phyloP scores from a whole-genome alignment of 2,797 vertebrate species.

The Pteronotus mesoamericanus region DNA sequence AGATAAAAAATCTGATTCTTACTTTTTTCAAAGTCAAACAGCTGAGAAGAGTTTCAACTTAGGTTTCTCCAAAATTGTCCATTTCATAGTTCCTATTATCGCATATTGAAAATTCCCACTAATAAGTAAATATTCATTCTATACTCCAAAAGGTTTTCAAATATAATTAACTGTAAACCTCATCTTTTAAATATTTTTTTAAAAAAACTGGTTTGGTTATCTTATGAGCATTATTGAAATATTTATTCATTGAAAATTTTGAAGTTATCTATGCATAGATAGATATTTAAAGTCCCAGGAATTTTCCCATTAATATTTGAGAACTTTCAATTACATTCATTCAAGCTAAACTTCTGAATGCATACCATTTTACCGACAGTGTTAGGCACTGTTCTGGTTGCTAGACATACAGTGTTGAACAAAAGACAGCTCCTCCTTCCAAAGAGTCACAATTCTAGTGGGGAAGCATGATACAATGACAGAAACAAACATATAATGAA shows the following conservation, averaged over 20 bases:
- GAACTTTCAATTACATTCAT: not conserved
- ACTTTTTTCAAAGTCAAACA: not conserved
- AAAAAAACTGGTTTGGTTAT: not conserved
- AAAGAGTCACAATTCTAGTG: not conserved
- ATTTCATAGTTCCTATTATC: not conserved
- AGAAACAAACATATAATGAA: not conserved
- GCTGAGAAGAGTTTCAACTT: not conserved
- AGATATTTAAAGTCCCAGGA: not conserved
- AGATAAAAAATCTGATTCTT: not conserved
- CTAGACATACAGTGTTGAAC: not conserved
- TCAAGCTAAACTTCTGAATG: not conserved
- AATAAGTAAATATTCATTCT: not conserved
- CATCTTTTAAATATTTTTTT: not conserved
- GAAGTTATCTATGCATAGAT: not conserved
- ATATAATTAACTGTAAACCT: not conserved
- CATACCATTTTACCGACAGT: not conserved
- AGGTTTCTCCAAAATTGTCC: not conserved
- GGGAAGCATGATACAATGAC: not conserved
- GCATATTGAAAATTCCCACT: not conserved
- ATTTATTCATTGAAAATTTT: not conserved
- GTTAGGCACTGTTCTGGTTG: not conserved
- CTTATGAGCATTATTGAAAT: not conserved
- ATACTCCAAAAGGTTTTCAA: not conserved
- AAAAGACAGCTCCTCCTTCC: not conserved
- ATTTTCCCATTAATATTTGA: not conserved